phyloP scores from a whole-genome alignment of 2,113 vertebrate species.

The Bos indicus region DNA sequence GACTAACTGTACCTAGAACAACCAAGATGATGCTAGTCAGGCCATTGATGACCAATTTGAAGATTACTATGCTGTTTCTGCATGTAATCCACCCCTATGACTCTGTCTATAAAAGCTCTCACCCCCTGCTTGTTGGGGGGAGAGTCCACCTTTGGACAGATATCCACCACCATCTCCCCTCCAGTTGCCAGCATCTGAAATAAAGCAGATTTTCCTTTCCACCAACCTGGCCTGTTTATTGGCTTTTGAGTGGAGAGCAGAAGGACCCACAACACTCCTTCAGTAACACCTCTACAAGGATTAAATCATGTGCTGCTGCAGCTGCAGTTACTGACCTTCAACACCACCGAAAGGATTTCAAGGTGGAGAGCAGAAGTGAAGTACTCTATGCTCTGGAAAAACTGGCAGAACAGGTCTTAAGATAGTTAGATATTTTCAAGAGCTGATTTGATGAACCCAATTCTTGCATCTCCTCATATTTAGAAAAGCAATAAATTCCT shows the following conservation, averaged over 20 bases:
- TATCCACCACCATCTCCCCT: background rate
- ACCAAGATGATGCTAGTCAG: background rate
- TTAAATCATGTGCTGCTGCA: background rate
- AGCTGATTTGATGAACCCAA: background rate
- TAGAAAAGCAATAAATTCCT: background rate
- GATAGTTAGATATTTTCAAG: background rate
- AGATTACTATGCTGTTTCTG: background rate
- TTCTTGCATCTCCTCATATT: background rate
- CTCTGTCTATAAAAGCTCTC: background rate
- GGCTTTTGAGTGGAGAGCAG: background rate
- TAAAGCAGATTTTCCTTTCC: background rate
- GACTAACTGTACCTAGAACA: background rate
- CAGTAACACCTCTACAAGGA: background rate
- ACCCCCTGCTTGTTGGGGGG: background rate
- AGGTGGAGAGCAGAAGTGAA: background rate
- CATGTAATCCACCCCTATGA: background rate
- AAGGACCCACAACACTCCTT: background rate
- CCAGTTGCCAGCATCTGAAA: background rate
- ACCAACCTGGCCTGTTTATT: background rate
- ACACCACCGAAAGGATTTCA: background rate
- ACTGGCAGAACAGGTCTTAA: background rate
- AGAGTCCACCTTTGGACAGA: background rate
- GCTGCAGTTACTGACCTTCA: background rate
- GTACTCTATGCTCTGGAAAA: background rate
- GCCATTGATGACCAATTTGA: background rate